A percentile compares a stretch with the other conserved stretches of the same genome.
phyloP scores from a whole-genome alignment of 2,113 vertebrate genomes.

The Myotis brandtii region DNA sequence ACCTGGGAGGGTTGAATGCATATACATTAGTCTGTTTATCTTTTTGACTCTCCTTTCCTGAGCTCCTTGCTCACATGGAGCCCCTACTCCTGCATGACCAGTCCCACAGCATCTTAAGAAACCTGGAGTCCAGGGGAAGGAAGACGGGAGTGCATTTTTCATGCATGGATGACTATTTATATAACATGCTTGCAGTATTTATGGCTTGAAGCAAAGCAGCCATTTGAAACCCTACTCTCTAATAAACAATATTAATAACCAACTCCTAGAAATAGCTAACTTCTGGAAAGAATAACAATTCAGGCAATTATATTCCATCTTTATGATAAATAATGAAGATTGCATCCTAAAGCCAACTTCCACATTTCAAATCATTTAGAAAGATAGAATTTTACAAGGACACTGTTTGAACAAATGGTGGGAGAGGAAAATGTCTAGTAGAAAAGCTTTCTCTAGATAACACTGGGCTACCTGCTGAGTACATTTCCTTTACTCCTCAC shows the following conservation, averaged over 20 bases:
- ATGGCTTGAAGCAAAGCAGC: background rate
- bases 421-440: background rate
- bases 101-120: background rate
- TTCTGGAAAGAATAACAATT: background rate
- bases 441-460: background rate
- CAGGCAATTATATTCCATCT: background rate
- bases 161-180: background rate
- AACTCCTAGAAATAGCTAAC: constrained; percentile 6
- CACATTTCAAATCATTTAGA: background rate
- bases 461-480: background rate
- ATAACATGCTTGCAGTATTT: background rate
- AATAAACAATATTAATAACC: background rate
- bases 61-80: background rate
- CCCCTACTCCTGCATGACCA: rapidly evolving
- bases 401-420: background rate
- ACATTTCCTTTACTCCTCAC: background rate
- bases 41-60: background rate
- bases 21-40: background rate
- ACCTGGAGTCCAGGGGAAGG: background rate
- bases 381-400: background rate
- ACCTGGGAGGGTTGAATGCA: background rate
- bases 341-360: background rate
- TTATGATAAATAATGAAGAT: background rate
- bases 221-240: background rate
- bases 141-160: background rate